Evolutionary conservation across 2,888 invertebrate genomes (phyloP), one percentile per base, ranked within the genome.

Genomic region (Sarcophaga variegata): DNA sequence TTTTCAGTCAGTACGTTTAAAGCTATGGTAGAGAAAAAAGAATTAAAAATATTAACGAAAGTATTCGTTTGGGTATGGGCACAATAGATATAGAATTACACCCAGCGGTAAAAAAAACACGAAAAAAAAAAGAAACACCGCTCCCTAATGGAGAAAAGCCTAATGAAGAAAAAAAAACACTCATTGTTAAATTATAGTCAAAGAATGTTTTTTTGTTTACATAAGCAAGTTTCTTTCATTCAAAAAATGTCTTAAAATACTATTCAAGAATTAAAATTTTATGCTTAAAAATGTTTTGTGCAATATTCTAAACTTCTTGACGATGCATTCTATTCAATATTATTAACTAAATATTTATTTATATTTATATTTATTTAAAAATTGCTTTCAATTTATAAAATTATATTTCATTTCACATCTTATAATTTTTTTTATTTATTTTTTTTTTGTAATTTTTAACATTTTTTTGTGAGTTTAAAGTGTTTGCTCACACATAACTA

Each of bases 61-160:
- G 59, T 54, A 54, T n/a, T 4, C 59, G 14, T 63, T 27, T 10
- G n/a, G 62, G 25, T 60, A n/a, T 45, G 75, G 12, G 37, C 69
- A 54, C 27, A 81, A 70, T 67, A 78, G 81, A 72, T 66, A 76
- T 66, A 76, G 75, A 66, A 74, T 70, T 75, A 81, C 62, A 72
- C 49, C 54, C 64, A 70, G 63, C 20, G 37, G 22, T 49, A 75
- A 63, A 71, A 66, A 22, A 62, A 66, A 70, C 0, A 69, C 22
- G 25, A 22, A 14, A 20, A 64, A 59, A 37, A 54, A 70, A 64
- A 14, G 25, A 71, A 71, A 79, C 67, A 77, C 80, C 80, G 83
- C 86, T 86, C 83, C 83, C 83, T 17, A 17, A 17, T 54, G 12
- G 17, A 4, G 4, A 54, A 54, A 54, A 54, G 11, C 14, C 14